phyloP scores from a whole-genome alignment of 1,140 invertebrate genomes.

The Tachypleus tridentatus region DNA sequence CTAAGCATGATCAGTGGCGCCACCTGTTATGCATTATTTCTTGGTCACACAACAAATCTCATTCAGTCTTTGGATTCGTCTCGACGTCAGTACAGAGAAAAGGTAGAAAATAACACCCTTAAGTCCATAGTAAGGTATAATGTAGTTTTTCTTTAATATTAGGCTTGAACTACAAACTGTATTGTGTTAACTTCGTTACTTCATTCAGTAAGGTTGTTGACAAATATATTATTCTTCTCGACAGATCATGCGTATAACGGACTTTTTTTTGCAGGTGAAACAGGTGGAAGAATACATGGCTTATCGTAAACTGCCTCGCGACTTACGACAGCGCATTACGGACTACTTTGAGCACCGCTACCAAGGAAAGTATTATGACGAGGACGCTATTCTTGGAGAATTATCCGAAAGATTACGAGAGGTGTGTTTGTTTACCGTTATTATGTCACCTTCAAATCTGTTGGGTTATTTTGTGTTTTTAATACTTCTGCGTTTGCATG shows the following conservation, averaged over 20 bases:
- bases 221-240: neutral
- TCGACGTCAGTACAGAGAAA: conserved; percentile 92
- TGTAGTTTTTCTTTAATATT: too few relatives aligned
- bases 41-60: conserved; percentile 95
- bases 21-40: conserved; percentile 95
- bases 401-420: conserved; percentile 92
- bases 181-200: too few relatives aligned
- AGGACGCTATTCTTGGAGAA: conserved; percentile 90
- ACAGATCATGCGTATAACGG: neutral
- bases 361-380: conserved; percentile 99
- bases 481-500: too few relatives aligned
- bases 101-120: conserved; percentile 46
- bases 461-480: too few relatives aligned
- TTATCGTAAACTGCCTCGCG: conserved; percentile 76
- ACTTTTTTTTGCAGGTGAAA: conserved; percentile 60
- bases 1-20: conserved; percentile 95
- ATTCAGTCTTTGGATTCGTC: conserved; percentile 98
- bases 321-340: conserved; percentile 88
- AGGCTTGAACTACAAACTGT: neutral
- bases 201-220: too few relatives aligned
- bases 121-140: conserved; percentile 11
- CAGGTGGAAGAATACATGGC: conserved; percentile 99
- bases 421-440: conserved; percentile 36
- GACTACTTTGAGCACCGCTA: conserved; percentile 98
- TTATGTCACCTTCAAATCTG: too few relatives aligned